Evolutionary conservation across 2,888 invertebrate species (phyloP), one percentile per base, ranked within the genome.

Genomic region (Lasioglossum malachurum): DNA sequence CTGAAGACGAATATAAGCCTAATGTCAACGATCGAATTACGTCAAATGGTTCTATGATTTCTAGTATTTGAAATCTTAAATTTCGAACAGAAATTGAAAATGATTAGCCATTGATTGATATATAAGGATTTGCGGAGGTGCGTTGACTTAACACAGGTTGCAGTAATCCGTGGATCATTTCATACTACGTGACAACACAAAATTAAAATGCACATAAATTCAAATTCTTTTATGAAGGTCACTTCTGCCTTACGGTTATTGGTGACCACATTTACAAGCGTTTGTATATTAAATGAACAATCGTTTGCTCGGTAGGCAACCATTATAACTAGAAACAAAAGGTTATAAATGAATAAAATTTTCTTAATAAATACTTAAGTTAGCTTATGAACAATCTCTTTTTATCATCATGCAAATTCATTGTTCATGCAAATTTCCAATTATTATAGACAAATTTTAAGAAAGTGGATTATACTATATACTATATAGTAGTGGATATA

Each of bases 191-290:
- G n/a, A 53, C 53, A 53, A n/a, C 23, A 53, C 23, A 53, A n/a
- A 53, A 53, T 53, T 53, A n/a, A 53, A 53, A 53, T 53, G 53
- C 53, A 53, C 53, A 53, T 53, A 53, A 53, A 53, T 53, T 53
- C 53, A n/a, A 53, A 53, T 53, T 53, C 23, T n/a, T 53, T 53
- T 53, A 53, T n/a, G n/a, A 53, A 53, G 23, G 53, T 10, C 10
- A 4, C 53, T 8, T 53, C n/a, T 53, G 10, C 53, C 53, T 53
- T 53, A n/a, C 53, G 53, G 53, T n/a, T 53, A 53, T 3, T n/a
- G 7, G 53, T n/a, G n/a, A 10, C 23, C 23, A 53, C n/a, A 53
- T 53, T 53, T 53, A 53, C 53, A 53, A 53, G 53, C 3, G 3
- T 53, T 53, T 53, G 23, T 23, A 53, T 7, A 53, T 19, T 23